Percentiles rank a stretch among this genome's conserved stretches.
Evolutionary conservation across 2,797 vertebrate genomes (phyloP).

Genomic region (Xenopus petersii): DNA sequence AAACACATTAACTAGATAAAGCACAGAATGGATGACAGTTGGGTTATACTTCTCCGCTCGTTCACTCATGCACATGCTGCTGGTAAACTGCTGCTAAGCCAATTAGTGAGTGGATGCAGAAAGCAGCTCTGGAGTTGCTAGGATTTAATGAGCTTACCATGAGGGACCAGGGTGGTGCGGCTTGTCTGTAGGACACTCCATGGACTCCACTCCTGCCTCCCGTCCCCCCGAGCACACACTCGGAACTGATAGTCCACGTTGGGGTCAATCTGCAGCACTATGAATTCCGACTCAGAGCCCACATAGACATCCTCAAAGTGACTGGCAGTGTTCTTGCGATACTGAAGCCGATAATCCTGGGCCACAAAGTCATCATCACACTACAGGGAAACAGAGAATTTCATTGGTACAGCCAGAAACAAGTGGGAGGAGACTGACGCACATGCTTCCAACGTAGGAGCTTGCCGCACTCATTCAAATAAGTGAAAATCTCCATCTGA

Average conservation of each 20-base stretch:
- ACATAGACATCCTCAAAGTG: conserved; percentile 89
- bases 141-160: conserved; percentile 67
- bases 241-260: conserved; percentile 85
- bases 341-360: conserved; percentile 88
- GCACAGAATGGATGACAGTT: too few species aligned
- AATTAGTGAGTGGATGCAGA: too few species aligned
- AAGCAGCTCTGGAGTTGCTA: too few species aligned
- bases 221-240: conserved; percentile 88
- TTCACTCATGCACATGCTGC: too few species aligned
- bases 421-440: too few species aligned
- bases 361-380: conserved; percentile 89
- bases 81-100: too few species aligned
- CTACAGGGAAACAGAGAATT: conserved; percentile 55
- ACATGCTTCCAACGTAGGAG: too few species aligned
- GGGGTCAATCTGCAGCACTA: conserved; percentile 87
- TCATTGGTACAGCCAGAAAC: too few species aligned
- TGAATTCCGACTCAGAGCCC: conserved; percentile 83
- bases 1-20: too few species aligned
- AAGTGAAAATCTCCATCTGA: too few species aligned
- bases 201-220: conserved; percentile 92
- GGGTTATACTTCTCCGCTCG: too few species aligned
- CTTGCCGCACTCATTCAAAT: too few species aligned
- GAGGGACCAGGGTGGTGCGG: conserved; percentile 80
- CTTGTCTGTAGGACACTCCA: conserved; percentile 89
- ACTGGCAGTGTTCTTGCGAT: conserved; percentile 70